These are phyloP conservation scores for Drosophila kepulauana DNA, from an alignment of 1,140 invertebrate genomes.

Conservation along the genomic window DNA sequence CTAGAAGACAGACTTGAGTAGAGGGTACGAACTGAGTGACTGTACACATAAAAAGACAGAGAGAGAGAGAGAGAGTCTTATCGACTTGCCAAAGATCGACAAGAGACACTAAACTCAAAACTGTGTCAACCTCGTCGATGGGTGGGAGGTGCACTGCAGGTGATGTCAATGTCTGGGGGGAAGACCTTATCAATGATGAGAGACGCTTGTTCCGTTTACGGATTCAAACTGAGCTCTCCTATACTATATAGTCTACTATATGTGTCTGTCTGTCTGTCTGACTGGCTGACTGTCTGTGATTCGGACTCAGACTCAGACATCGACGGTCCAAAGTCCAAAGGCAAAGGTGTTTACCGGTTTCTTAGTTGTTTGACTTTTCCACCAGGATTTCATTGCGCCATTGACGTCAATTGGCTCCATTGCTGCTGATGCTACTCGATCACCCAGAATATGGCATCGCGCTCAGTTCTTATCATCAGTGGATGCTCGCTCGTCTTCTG, in stretches of 20 bases:
- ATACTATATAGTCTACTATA: no score
- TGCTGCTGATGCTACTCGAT: constrained; percentile 22
- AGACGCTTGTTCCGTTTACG: constrained; percentile 9
- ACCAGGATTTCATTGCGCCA: constrained; percentile 45
- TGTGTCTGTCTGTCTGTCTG: neutral
- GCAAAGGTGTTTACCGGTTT: constrained; percentile 50
- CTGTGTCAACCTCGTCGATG: constrained; percentile 45
- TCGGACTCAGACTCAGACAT: constrained; percentile 7
- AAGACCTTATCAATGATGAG: constrained; percentile 27
- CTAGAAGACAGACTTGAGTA: neutral
- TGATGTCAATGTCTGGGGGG: constrained; percentile 15
- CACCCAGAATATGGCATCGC: constrained; percentile 27
- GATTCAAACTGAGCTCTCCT: constrained; percentile 1
- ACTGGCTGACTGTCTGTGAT: neutral
- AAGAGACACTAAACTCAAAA: constrained; percentile 3
- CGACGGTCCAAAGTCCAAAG: constrained; percentile 29
- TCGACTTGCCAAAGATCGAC: constrained; percentile 15
- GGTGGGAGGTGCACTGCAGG: constrained; percentile 16
- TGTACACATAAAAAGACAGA: neutral
- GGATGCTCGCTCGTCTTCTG: neutral
- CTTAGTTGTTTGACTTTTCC: constrained; percentile 47
- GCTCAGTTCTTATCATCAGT: constrained; percentile 30
- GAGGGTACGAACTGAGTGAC: constrained; percentile 1
- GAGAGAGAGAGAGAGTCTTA: constrained; percentile 6
- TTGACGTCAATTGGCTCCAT: constrained; percentile 49